Evolutionary conservation across 2,888 invertebrate species (phyloP).

Genomic region (Chrysolina americana): DNA sequence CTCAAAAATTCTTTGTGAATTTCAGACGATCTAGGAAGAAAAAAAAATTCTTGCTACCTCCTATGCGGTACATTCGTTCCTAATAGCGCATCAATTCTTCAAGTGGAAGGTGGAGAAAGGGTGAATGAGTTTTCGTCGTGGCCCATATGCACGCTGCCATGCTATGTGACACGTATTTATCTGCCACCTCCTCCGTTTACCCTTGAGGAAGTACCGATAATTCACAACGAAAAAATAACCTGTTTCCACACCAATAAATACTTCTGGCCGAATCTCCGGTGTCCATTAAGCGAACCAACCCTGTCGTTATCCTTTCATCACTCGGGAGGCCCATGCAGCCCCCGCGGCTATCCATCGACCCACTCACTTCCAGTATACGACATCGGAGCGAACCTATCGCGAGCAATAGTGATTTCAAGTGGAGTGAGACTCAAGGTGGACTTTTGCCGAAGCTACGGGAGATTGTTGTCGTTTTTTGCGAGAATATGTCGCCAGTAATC

Average conservation of each 20-base stretch:
- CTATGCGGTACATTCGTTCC: too few species aligned
- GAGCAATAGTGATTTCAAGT: constrained; percentile 20
- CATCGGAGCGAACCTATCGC: not conserved
- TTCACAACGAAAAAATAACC: constrained; percentile 34
- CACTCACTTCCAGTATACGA: constrained; percentile 16
- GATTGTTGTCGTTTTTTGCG: constrained; percentile 24
- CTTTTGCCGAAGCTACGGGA: not conserved
- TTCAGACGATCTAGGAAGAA: too few species aligned
- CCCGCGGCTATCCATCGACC: constrained; percentile 32
- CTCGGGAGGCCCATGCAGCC: constrained; percentile 31
- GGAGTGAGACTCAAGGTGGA: not conserved
- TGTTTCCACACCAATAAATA: constrained; percentile 41
- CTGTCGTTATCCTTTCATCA: constrained; percentile 46
- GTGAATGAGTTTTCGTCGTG: not conserved
- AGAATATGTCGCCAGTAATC: constrained; percentile 32
- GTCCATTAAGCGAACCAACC: constrained; percentile 40
- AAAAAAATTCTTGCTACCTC: too few species aligned
- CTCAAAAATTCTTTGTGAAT: too few species aligned
- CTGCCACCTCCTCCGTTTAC: not conserved
- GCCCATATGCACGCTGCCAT: not conserved
- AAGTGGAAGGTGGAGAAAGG: too few species aligned
- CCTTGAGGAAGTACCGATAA: constrained; percentile 29
- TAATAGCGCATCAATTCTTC: too few species aligned
- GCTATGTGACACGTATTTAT: constrained; percentile 11
- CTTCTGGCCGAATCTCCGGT: constrained; percentile 30